Base-by-base conservation (phyloP, 2,888 invertebrate genomes). In the Eupithecia dodoneata region DNA sequence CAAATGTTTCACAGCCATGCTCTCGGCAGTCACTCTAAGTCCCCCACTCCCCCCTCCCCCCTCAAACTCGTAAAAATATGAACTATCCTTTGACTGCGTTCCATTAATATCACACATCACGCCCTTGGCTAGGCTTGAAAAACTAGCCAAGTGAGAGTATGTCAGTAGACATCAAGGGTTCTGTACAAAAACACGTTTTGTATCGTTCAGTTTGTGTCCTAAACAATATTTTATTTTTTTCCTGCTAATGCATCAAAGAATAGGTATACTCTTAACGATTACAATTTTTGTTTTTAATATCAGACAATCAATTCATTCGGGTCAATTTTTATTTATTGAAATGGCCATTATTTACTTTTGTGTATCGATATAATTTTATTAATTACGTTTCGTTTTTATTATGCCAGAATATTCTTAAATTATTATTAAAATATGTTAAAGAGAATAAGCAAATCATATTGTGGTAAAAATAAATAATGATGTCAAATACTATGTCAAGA, bases 21-120 rank as follows among this genome's bases (percentile, higher is more conserved):
- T 30, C 47, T 15, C 47, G 63, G n/a, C 70, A 66, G 55, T 15
- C n/a, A 69, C 30, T 49, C 30, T 15, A 72, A 74, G 67, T 49
- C 67, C 42, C n/a, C 7, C 30, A 30, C 30, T 30, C 30, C 13
- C 15, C 47, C 47, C 7, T 4, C 67, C 30, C 13, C n/a, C 44
- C 45, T 4, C 41, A 41, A 49, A 70, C 67, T 74, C 76, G 49
- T 66, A 76, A 75, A 75, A 73, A 66, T 74, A 77, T 76, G 77
- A 79, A 80, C 79, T 80, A 77, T 77, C 73, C 67, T 78, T 72
- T 78, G 76, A 80, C 77, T 79, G 77, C 73, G 81, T 79, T 81
- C 83, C 85, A 86, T 87, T 89, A 88, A 87, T 89, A 87, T 85
- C 82, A 83, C 82, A 79, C 76, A 80, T 76, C 78, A 78, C 82